Base-by-base conservation (phyloP, 2,888 invertebrate genomes). In the Rhyacophila evoluta region DNA sequence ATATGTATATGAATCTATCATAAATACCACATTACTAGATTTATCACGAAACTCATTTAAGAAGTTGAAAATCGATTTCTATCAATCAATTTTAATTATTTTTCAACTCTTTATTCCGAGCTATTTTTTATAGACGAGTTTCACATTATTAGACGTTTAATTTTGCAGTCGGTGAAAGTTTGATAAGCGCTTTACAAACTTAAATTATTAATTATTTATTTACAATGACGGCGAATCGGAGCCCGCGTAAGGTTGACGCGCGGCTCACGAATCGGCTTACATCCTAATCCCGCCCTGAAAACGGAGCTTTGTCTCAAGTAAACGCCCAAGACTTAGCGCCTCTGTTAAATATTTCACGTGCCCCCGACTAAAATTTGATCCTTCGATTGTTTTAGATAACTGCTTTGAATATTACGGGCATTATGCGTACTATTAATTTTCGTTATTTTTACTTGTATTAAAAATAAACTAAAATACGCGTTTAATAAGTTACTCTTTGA, bases 181-280 rank as follows among this genome's bases (percentile, higher is more conserved):
- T 33, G 29, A 6, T 2, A 33, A 33, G 29, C 29, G 29, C 2
- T 33, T 33, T 33, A 6, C 29, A 71, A 78, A 75, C 79, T 78
- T 81, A 67, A 71, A 81, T 29, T 25, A 29, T 12, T 70, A 36
- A 76, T 37, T 70, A 78, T 78, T 75, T 77, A 38, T 76, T 55
- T 55, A 55, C 25, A 2, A 55, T 55, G 55, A 55, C 55, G 55
- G 6, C 10, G 55, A 55, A 55, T 55, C 19, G 55, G 55, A 12
- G 55, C 55, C 55, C 55, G 55, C 55, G 55, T 19, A 19, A 55
- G 55, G 55, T 55, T 55, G 55, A 55, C 55, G 55, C 55, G 55
- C 55, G 2, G 55, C 55, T 19, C 55, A 55, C 55, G 55, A 55
- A 19, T 55, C 55, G 55, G 55, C 55, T 55, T 55, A 55, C 55